Conservation (phyloP, 2,113 vertebrate species). For the Alectura lathami region DNA sequence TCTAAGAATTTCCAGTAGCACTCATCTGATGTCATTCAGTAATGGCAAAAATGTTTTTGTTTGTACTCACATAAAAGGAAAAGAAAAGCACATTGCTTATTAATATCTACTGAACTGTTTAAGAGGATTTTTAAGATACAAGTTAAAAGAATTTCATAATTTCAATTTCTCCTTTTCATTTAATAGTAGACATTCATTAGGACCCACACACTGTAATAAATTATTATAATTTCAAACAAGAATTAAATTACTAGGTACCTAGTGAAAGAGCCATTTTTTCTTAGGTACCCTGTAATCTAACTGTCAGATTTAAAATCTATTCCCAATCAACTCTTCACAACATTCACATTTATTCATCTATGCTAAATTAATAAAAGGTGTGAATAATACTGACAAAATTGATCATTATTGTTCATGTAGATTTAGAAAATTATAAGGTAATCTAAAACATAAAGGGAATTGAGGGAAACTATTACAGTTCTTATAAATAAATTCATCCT, state of each 20-base stretch:
- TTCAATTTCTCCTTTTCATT: slow-evolving; percentile 96
- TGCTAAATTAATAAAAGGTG: slow-evolving; percentile 98
- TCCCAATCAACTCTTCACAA: slow-evolving; percentile 96
- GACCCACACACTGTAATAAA: slow-evolving; percentile 97
- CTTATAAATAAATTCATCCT: slow-evolving; percentile 85
- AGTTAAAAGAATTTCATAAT: slow-evolving; percentile 88
- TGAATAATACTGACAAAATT: slow-evolving; percentile 91
- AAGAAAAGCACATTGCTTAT: slow-evolving; percentile 72
- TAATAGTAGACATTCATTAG: slow-evolving; percentile 98
- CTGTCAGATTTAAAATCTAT: slow-evolving; percentile 96
- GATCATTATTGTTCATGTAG: slow-evolving; percentile 93
- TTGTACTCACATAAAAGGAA: slow-evolving; percentile 64
- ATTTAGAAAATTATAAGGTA: slow-evolving; percentile 98
- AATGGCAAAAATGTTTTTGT: slow-evolving; percentile 72
- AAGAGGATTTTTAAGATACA: slow-evolving; percentile 82
- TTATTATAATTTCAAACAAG: slow-evolving; percentile 98
- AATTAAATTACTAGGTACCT: slow-evolving; percentile 99
- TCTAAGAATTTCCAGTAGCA: slow-evolving; percentile 46
- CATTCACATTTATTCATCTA: slow-evolving; percentile 99
- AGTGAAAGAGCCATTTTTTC: slow-evolving; percentile 88
- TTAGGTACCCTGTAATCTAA: slow-evolving; percentile 96
- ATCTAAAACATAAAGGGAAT: slow-evolving; percentile 88
- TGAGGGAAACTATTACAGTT: slow-evolving; percentile 88
- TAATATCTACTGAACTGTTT: slow-evolving; percentile 81
- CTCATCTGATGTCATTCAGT: slow-evolving; percentile 29